Evolutionary conservation across 30 jellyfish, hydroid and myxozoan genomes (phyloP), one percentile per base, ranked within the genome.

Genomic region (Cassiopea andromeda): DNA sequence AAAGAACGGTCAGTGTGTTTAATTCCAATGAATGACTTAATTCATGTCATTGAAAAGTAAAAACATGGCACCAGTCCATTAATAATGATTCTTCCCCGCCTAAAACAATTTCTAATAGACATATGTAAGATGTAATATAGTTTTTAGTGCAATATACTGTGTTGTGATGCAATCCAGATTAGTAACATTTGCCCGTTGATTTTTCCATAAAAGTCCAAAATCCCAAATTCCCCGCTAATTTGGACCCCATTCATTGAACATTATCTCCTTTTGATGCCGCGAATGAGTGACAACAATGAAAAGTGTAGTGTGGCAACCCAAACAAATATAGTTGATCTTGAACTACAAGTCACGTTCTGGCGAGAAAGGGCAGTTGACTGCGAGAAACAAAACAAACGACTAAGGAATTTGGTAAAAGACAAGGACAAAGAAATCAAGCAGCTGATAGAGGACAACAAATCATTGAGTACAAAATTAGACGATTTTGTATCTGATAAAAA

Each of bases 271-370:
- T 70, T 70, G 44, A 70, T 70, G 46, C 80, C 15, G 80, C 80
- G 80, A 70, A 70, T 70, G 80, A 70, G 80, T 16, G 80, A 70
- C 44, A 13, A 70, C 48, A 70, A 16, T 70, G 80, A 70, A 70
- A 70, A 70, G 80, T 70, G 80, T 16, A 70, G 48, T 70, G 80
- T 70, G 80, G 80, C 80, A 70, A 4, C 80, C 46, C 80, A 70
- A 70, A 70, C 2, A 70, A 70, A 6, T 70, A 47, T 43, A 70
- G 80, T 70, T 70, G 80, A 70, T 70, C 80, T 70, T 70, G 80
- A n/a, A 14, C 54, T 70, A 70, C 80, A 70, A 70, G 46, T 70
- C 80, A 16, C 46, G 18, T 70, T 13, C 48, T 18, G 80, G 48
- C 47, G 80, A 7, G 48, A 13, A 70, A 70, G 80, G 64, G 77